A percentile compares a stretch with the other conserved stretches of the same genome.
Evolutionary conservation across 2,888 invertebrate species (phyloP).

Genomic region (Phortica magna): DNA sequence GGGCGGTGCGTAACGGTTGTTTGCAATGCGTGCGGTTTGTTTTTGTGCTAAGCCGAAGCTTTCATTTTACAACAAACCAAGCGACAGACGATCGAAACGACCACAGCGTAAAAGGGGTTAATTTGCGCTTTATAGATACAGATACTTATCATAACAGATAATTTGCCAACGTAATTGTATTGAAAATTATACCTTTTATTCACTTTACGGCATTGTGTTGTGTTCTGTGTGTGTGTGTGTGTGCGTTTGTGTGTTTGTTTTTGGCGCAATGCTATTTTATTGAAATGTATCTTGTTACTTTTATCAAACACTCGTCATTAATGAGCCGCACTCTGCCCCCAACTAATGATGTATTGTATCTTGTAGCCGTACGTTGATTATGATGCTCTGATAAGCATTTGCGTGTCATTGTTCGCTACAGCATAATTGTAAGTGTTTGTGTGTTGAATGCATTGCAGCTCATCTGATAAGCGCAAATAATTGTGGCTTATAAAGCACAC

Average conservation of each 20-base stretch:
- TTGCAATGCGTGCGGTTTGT: conserved; percentile 4
- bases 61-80: too few species aligned
- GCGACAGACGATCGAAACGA: too few species aligned
- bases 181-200: not conserved
- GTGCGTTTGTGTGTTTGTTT: not conserved
- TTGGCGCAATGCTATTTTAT: conserved; percentile 40
- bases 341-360: conserved; percentile 27
- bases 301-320: conserved; percentile 70
- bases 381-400: conserved; percentile 21
- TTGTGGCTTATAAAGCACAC: not conserved
- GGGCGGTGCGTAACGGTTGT: not conserved
- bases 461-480: conserved; percentile 15
- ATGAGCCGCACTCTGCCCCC: conserved; percentile 46
- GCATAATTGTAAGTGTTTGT: not conserved
- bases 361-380: not conserved
- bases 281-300: conserved; percentile 69
- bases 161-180: not conserved
- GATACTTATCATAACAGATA: not conserved
- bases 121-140: conserved; percentile 35
- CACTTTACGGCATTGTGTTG: not conserved
- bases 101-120: conserved; percentile 45
- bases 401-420: not conserved
- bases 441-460: not conserved
- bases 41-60: not conserved
- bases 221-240: not conserved